Conservation (phyloP, 2,113 vertebrate species). For the Spea bombifrons region DNA sequence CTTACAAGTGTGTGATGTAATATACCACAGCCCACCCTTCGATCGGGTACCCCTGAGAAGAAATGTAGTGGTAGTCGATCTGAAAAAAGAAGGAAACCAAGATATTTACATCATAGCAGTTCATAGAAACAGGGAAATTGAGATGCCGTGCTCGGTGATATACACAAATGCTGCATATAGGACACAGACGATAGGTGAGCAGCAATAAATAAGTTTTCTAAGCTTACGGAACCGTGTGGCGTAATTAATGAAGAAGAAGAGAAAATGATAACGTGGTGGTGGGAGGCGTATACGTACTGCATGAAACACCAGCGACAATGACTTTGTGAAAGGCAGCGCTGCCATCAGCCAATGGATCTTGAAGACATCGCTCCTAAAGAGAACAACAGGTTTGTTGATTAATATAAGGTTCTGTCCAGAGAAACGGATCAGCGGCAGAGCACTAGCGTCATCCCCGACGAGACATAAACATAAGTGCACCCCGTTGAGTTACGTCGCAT, state of each 20-base stretch:
- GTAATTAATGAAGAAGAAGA: no score
- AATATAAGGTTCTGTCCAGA: background rate
- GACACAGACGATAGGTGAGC: no score
- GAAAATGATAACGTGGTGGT: no score
- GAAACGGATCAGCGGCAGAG: no score
- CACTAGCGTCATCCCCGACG: no score
- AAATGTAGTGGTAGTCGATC: constrained; percentile 88
- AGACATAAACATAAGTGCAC: no score
- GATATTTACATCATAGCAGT: fast-evolving
- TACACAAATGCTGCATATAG: no score
- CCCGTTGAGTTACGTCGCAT: no score
- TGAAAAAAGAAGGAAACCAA: constrained; percentile 56
- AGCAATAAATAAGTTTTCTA: no score
- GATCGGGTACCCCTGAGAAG: constrained; percentile 80
- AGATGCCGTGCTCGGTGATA: no score
- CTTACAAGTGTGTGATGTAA: constrained; percentile 86
- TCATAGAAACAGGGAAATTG: fast-evolving
- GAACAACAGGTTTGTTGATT: background rate
- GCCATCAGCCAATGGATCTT: constrained; percentile 90
- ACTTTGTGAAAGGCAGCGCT: constrained; percentile 85
- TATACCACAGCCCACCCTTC: constrained; percentile 88
- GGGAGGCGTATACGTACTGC: constrained; percentile 64
- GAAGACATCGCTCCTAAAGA: constrained; percentile 74
- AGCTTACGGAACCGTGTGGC: no score
- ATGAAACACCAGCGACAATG: constrained; percentile 80